Percentiles rank a stretch among this genome's conserved stretches.
Conservation (phyloP, 1,140 invertebrate species). For the Melitaea cinxia region DNA sequence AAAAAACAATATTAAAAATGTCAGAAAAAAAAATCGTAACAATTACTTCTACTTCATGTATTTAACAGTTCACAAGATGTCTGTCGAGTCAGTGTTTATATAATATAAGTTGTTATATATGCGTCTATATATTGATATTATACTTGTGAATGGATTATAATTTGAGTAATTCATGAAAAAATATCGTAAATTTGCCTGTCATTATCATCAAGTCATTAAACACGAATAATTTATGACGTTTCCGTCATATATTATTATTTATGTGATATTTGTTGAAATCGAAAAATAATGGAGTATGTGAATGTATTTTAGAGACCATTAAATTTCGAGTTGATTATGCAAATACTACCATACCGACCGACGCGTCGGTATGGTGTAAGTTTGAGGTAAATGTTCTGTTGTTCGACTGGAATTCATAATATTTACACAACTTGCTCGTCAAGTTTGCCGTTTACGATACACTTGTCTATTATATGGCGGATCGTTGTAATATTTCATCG, state of each 20-base stretch:
- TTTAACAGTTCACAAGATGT: no score
- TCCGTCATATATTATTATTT: neutral
- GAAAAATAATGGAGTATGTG: neutral
- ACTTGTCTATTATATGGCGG: neutral
- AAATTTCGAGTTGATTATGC: neutral
- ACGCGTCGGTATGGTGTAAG: neutral
- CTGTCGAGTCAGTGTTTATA: no score
- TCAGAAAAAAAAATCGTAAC: no score
- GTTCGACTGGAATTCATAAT: slow-evolving; percentile 15
- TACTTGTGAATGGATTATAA: neutral
- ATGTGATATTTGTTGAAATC: neutral
- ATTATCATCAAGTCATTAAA: neutral
- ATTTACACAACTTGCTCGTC: slow-evolving; percentile 11
- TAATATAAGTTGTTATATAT: no score
- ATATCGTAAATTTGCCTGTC: neutral
- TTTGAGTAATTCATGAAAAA: neutral
- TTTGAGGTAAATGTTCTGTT: slow-evolving; percentile 8
- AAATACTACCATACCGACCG: neutral
- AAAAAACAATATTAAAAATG: no score
- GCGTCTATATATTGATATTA: no score
- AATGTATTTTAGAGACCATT: neutral
- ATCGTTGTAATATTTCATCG: neutral
- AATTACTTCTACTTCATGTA: no score
- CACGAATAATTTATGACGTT: neutral
- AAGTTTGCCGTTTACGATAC: slow-evolving; percentile 10